Base-by-base conservation (phyloP, 37 sponge, comb jelly and placozoan genomes). In the Beroe ovata region DNA sequence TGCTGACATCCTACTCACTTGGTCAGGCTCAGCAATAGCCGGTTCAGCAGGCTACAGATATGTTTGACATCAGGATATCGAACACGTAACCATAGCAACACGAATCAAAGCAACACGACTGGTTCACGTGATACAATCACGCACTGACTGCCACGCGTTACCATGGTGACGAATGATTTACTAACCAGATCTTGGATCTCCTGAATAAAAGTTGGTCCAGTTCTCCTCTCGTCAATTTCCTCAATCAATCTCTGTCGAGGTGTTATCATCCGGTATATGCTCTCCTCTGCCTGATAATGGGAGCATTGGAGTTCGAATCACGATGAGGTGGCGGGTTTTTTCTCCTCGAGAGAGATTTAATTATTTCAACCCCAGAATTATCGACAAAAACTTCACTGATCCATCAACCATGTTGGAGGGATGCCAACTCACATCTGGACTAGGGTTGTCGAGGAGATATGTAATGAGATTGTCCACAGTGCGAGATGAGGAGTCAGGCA, bases 251-350 rank as follows among this genome's bases (percentile, higher is more conserved):
- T 11, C 54, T 77, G 84, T 42, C 84, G 35, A 26, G 84, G 84
- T 77, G 84, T 32, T 11, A 77, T 35, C 84, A 77, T 77, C 33
- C 84, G 26, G 84, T 77, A 77, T 1, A 77, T 77, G 28, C 84
- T 77, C 54, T 77, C 84, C 23, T 36, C 84, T 8, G 33, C 25
- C 69, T 66, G 69, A 26, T n/a, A n/a, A n/a, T n/a, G n/a, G n/a
- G n/a, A n/a, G n/a, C n/a, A n/a, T n/a, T n/a, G n/a, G n/a, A n/a
- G n/a, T n/a, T n/a, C n/a, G n/a, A n/a, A n/a, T n/a, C n/a, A n/a
- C n/a, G n/a, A n/a, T n/a, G n/a, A n/a, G n/a, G n/a, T n/a, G n/a
- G n/a, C n/a, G n/a, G n/a, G n/a, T n/a, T n/a, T n/a, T n/a, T n/a
- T n/a, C n/a, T n/a, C n/a, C n/a, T n/a, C n/a, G n/a, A n/a, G n/a